Percentiles rank a stretch among this genome's conserved stretches.
These are phyloP conservation scores for Bombyx mandarina DNA, from an alignment of 1,140 invertebrate species.

Conservation along the genomic window DNA sequence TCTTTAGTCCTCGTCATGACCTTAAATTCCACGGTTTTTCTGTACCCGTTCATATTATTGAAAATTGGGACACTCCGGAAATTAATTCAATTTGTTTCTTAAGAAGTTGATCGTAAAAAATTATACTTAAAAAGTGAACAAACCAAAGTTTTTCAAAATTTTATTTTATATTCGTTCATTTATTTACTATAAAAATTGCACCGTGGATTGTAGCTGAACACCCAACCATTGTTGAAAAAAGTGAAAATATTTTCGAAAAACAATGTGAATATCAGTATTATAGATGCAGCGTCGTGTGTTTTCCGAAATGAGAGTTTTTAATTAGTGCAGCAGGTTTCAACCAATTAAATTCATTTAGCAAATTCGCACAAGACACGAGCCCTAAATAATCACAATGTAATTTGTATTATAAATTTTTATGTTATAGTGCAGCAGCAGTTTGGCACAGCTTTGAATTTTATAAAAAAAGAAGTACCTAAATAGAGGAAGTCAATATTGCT, in stretches of 20 bases:
- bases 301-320: constrained; percentile 18
- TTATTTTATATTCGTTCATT: too few species aligned
- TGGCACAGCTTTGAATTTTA: constrained; percentile 49
- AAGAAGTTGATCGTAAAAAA: too few species aligned
- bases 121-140: too few species aligned
- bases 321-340: constrained; percentile 54
- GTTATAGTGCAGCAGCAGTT: constrained; percentile 31
- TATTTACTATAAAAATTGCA: too few species aligned
- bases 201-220: too few species aligned
- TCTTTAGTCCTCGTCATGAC: constrained; percentile 40
- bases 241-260: background rate
- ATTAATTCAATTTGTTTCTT: too few species aligned
- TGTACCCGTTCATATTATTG: too few species aligned
- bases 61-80: too few species aligned
- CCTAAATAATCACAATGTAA: constrained; percentile 64
- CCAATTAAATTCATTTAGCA: constrained; percentile 46
- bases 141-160: too few species aligned
- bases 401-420: constrained; percentile 43
- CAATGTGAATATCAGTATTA: constrained; percentile 2
- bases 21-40: constrained; percentile 47
- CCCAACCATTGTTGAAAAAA: too few species aligned
- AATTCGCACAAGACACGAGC: constrained; percentile 59
- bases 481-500: constrained; percentile 20
- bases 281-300: too few species aligned
- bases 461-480: constrained; percentile 25